Evolutionary conservation across 2,888 invertebrate genomes (phyloP), one percentile per base, ranked within the genome.

Genomic region (Neoaliturus tenellus): DNA sequence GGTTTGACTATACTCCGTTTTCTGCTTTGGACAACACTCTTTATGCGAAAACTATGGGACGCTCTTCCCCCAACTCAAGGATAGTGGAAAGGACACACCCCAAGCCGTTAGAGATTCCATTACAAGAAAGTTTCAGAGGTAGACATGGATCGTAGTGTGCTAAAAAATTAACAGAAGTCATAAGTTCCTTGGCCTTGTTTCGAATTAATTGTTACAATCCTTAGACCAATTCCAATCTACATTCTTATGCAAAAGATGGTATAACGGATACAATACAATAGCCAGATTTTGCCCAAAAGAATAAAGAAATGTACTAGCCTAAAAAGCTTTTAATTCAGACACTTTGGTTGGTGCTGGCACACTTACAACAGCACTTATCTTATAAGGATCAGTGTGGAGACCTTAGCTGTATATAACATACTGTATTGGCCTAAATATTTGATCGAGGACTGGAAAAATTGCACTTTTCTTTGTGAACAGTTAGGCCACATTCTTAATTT

Each of bases 211-310:
- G 20, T 71, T 23, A 20, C 69, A 71, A 4, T 31, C 71, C 31
- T 71, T 71, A 71, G 33, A 35, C 71, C 33, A 71, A 35, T 23
- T 39, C 33, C 33, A 71, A n/a, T 71, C n/a, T 5, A 71, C 71
- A 31, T 71, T 31, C 14, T 71, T 71, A 10, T 31, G 33, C 14
- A 71, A 28, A 20, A 71, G 31, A 0, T 71, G 33, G 14, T 71
- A 71, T 31, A 71, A 71, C 5, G 71, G 71, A 71, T 71, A 20
- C 14, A 71, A 71, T 28, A 71, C 31, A 10, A 4, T 28, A 35
- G 71, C n/a, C 31, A 71, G 6, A 35, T 71, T 12, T 71, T 33
- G 71, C 33, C 25, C 71, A 71, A 71, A 71, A 20, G 33, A 35
- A 71, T 31, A 31, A 28, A 71, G 14, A 23, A 39, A 39, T 71